Conservation (phyloP, 1,140 invertebrate genomes). For the Tetragonula clypearis region DNA sequence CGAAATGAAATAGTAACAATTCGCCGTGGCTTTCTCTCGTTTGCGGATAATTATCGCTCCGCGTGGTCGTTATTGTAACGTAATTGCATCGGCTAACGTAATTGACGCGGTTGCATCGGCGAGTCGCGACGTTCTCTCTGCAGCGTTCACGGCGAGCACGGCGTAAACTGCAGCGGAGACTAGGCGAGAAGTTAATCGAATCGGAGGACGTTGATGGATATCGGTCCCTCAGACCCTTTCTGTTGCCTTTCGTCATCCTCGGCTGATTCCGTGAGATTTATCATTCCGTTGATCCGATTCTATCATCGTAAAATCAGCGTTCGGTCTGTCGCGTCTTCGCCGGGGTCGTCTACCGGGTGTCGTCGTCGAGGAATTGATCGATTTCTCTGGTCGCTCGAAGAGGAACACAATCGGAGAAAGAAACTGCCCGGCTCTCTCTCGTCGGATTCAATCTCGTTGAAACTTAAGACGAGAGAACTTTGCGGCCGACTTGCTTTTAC, state of each 20-base stretch:
- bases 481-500: background rate
- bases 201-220: conserved; percentile 39
- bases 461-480: background rate
- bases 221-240: conserved; percentile 9
- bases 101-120: conserved; percentile 14
- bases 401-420: background rate
- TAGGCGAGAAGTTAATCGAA: conserved; percentile 42
- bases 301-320: conserved; percentile 50
- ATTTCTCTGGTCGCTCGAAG: background rate
- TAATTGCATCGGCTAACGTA: conserved; percentile 36
- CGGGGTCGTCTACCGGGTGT: background rate
- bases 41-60: conserved; percentile 24
- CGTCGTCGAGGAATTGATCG: conserved; percentile 27
- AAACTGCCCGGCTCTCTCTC: background rate
- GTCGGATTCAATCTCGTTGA: conserved; percentile 14
- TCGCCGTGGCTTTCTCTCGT: background rate
- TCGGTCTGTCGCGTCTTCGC: background rate
- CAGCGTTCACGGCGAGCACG: background rate
- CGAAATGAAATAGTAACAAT: background rate
- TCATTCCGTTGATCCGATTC: conserved; percentile 29
- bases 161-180: too few species aligned
- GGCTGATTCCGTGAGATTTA: conserved; percentile 42
- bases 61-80: conserved; percentile 12
- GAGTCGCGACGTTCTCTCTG: background rate
- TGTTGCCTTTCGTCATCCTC: conserved; percentile 3